A percentile compares a stretch with the other conserved stretches of the same genome.
Conservation (phyloP, 1,140 invertebrate genomes). For the Gyrodactylus salaris region DNA sequence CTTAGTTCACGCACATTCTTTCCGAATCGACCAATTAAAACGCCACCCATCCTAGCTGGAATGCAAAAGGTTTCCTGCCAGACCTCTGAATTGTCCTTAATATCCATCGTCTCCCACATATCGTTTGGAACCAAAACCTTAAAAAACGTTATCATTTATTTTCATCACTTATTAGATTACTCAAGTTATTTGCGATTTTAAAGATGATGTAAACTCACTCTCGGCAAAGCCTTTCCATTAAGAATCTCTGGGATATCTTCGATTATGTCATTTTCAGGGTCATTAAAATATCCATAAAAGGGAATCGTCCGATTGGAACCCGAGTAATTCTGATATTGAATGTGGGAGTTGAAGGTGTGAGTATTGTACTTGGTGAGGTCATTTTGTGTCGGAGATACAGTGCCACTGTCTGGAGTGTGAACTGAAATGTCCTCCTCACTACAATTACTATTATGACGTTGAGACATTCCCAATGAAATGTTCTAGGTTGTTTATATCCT, state of each 20-base stretch:
- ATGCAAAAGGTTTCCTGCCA: neutral
- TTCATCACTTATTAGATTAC: too few relatives aligned
- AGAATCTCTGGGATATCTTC: neutral
- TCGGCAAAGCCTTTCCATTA: neutral
- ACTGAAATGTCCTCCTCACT: neutral
- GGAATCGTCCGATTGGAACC: neutral
- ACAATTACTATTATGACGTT: neutral
- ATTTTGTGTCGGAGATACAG: neutral
- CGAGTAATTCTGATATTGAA: neutral
- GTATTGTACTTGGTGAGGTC: neutral
- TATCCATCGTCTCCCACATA: neutral
- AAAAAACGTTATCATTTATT: too few relatives aligned
- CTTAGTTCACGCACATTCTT: neutral
- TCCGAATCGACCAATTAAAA: neutral
- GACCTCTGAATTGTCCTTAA: neutral
- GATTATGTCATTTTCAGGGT: neutral
- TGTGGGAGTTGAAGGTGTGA: neutral
- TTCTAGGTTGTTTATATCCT: too few relatives aligned
- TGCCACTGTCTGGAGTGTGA: neutral
- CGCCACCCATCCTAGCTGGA: neutral
- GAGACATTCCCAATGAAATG: too few relatives aligned
- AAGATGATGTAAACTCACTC: neutral
- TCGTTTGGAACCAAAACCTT: neutral
- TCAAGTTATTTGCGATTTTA: neutral
- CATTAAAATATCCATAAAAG: neutral